phyloP scores from a whole-genome alignment of 2,797 vertebrate genomes.

The Todus mexicanus region DNA sequence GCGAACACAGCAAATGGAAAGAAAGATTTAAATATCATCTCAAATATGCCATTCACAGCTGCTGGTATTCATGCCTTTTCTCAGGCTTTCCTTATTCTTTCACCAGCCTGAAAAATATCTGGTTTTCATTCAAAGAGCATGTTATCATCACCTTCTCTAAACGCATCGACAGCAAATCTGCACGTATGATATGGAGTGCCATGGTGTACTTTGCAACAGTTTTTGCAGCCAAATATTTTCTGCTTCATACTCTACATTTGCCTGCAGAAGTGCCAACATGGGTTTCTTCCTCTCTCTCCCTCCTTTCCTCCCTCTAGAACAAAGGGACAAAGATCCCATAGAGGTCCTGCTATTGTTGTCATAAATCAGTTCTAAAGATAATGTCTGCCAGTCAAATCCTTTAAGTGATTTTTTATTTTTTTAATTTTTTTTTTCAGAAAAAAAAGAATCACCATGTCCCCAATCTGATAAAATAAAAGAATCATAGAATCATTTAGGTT shows the following conservation, averaged over 20 bases:
- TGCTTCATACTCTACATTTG: constrained; percentile 55
- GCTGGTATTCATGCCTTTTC: constrained; percentile 21
- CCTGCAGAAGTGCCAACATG: constrained; percentile 54
- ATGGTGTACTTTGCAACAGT: constrained; percentile 45
- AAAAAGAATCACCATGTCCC: background rate
- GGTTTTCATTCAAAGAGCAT: constrained; percentile 28
- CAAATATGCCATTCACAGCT: constrained; percentile 23
- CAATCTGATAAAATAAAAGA: background rate
- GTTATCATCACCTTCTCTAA: constrained; percentile 30
- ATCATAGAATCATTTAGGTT: background rate
- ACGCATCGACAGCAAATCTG: constrained; percentile 57
- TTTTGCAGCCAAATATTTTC: constrained; percentile 67
- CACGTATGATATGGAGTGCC: constrained; percentile 3
- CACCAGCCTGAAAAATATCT: constrained; percentile 25
- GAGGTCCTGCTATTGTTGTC: constrained; percentile 8
- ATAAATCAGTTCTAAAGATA: constrained; percentile 6
- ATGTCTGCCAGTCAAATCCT: constrained; percentile 17
- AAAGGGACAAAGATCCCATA: constrained; percentile 39
- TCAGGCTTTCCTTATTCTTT: constrained; percentile 38
- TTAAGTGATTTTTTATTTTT: background rate
- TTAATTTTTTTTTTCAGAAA: background rate
- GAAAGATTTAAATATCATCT: constrained; percentile 29
- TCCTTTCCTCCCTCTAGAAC: background rate
- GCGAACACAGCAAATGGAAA: background rate
- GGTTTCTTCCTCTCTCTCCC: constrained; percentile 22